Base-by-base conservation (phyloP, 2,113 vertebrate genomes). In the Phoenicopterus ruber region DNA sequence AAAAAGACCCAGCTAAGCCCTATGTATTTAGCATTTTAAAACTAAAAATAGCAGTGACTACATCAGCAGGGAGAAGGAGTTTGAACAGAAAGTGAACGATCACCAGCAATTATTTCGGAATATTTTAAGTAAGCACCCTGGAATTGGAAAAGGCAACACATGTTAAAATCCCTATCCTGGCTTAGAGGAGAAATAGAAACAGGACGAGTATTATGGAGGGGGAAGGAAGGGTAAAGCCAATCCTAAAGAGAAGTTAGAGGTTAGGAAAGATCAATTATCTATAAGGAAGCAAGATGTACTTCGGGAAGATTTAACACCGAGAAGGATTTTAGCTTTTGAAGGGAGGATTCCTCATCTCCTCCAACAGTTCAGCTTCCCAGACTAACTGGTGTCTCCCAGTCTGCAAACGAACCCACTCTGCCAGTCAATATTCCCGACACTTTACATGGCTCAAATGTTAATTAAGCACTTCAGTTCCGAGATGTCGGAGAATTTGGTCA, bases 11-110 rank as follows among this genome's bases (percentile, higher is more conserved):
- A 92, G 61, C 86, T 78, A 94, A 97, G 95, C 83, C 92, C 62
- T 82, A 62, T 28, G 34, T 31, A 82, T 93, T 95, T 81, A 94
- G 86, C 83, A 72, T 94, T 93, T 88, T 65, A 82, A 86, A 82
- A 77, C 86, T 96, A 95, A 96, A 95, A 96, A 93, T 94, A 96
- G 73, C 70, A 70, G 50, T 59, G 78, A 63, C 90, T 71, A 34
- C 77, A 94, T 92, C 76, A 88, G 86, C 80, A 81, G 76, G 47
- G 91, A 86, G 59, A 82, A 88, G 38, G 67, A 86, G 61, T 74
- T 86, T 71, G 72, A 90, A 83, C 63, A 86, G 85, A 92, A 88
- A 81, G 46, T 63, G 65, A 95, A 80, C 31, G 38, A 88, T 90
- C 71, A 59, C 65, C 40, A 92, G 83, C 80, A 94, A 82, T 93